Conservation (phyloP, 2,113 vertebrate genomes). For the Dasyurus viverrinus region DNA sequence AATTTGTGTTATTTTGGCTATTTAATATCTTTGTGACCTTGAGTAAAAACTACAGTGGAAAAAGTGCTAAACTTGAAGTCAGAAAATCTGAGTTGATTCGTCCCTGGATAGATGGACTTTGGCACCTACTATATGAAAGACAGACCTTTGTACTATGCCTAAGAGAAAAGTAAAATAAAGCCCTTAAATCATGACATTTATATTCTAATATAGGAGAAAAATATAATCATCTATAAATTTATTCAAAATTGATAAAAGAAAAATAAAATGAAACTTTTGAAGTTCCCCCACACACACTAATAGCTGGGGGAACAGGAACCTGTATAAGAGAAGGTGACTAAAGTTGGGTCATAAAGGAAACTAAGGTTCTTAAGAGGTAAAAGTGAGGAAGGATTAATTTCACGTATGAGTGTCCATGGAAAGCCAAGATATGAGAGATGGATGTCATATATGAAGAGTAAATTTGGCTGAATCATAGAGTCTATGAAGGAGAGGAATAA, state of each 20-base stretch:
- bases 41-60: too few relatives aligned
- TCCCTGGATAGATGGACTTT: too few relatives aligned
- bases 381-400: not conserved
- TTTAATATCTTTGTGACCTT: too few relatives aligned
- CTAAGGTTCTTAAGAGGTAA: not conserved
- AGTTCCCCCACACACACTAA: not conserved
- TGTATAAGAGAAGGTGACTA: not conserved
- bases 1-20: too few relatives aligned
- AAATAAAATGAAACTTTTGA: not conserved
- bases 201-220: not conserved
- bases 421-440: not conserved
- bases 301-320: not conserved
- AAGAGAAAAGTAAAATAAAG: too few relatives aligned
- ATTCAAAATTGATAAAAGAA: not conserved
- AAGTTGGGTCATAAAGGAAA: not conserved
- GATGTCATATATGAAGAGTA: not conserved
- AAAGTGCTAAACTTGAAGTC: too few relatives aligned
- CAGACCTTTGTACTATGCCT: too few relatives aligned
- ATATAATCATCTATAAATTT: not conserved
- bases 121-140: too few relatives aligned
- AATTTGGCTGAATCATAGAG: too few relatives aligned
- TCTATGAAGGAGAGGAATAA: not conserved
- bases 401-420: not conserved
- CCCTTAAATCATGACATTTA: not conserved
- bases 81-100: too few relatives aligned